A percentile compares a stretch with the other conserved stretches of the same genome.
phyloP scores from a whole-genome alignment of 2,797 vertebrate species.

The Erpetoichthys calabaricus region DNA sequence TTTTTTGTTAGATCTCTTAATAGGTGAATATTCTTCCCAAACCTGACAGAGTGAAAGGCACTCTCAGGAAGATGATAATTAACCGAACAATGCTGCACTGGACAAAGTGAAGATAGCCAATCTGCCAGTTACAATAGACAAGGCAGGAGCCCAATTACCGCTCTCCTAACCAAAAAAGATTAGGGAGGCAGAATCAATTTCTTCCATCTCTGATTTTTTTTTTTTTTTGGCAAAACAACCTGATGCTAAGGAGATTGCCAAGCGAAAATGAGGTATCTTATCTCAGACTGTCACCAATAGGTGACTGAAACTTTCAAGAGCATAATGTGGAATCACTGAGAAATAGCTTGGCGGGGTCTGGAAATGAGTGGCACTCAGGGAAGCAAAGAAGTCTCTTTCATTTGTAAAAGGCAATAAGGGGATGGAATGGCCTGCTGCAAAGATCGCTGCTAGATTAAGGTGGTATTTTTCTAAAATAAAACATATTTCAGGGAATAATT shows the following conservation, averaged over 20 bases:
- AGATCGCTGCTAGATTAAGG: too few species aligned
- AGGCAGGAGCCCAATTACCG: conserved; percentile 1
- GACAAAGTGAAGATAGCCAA: conserved; percentile 2
- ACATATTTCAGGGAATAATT: too few species aligned
- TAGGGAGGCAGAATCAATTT: neutral
- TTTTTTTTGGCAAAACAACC: neutral
- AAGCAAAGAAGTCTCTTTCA: neutral
- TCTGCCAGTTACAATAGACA: neutral
- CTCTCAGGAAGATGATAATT: conserved; percentile 6
- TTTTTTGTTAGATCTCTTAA: too few species aligned
- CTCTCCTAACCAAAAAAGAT: neutral
- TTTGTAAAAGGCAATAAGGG: too few species aligned
- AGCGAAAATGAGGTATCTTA: neutral
- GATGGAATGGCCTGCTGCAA: too few species aligned
- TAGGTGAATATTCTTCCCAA: too few species aligned
- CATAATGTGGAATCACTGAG: neutral
- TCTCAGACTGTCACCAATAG: neutral
- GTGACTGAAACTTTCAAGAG: neutral
- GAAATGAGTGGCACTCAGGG: too few species aligned
- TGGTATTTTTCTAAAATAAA: too few species aligned
- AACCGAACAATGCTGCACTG: conserved; percentile 2
- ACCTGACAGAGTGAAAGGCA: too few species aligned
- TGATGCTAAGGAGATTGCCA: neutral
- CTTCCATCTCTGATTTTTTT: too few species aligned
- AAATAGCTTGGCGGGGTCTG: too few species aligned